These are phyloP conservation scores for Hemicentrotus pulcherrimus DNA, from an alignment of 35 echinoderm and acorn worm species.

Conservation along the genomic window DNA sequence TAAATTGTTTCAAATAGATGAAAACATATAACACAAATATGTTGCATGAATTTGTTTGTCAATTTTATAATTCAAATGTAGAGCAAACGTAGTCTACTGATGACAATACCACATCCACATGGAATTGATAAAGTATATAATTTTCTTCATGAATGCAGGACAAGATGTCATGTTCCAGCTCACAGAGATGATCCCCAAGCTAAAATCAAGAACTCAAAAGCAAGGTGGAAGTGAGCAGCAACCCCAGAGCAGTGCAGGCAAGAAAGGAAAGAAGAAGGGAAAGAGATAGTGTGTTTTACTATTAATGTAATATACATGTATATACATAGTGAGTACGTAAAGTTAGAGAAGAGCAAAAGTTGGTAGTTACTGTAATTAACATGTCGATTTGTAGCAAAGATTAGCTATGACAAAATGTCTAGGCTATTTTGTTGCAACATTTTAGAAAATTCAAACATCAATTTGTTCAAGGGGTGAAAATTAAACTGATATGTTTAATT, in stretches of 20 bases:
- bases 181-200: slow-evolving; percentile 82
- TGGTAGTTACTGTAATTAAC: neutral
- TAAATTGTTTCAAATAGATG: no score
- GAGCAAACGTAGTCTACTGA: no score
- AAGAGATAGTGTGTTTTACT: slow-evolving; percentile 60
- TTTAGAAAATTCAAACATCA: neutral
- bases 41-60: no score
- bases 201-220: slow-evolving; percentile 86
- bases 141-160: slow-evolving; percentile 60
- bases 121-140: no score
- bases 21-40: no score
- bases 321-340: neutral
- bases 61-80: no score
- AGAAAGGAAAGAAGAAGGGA: slow-evolving; percentile 62
- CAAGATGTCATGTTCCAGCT: slow-evolving; percentile 69
- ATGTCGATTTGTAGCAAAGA: neutral
- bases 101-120: no score
- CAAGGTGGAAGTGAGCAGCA: slow-evolving; percentile 74
- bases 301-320: neutral
- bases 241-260: slow-evolving; percentile 36
- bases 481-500: neutral
- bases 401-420: neutral
- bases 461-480: neutral
- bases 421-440: neutral
- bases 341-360: neutral